Base-by-base conservation (phyloP, 1,140 invertebrate genomes). In the Rhizoglyphus robini region DNA sequence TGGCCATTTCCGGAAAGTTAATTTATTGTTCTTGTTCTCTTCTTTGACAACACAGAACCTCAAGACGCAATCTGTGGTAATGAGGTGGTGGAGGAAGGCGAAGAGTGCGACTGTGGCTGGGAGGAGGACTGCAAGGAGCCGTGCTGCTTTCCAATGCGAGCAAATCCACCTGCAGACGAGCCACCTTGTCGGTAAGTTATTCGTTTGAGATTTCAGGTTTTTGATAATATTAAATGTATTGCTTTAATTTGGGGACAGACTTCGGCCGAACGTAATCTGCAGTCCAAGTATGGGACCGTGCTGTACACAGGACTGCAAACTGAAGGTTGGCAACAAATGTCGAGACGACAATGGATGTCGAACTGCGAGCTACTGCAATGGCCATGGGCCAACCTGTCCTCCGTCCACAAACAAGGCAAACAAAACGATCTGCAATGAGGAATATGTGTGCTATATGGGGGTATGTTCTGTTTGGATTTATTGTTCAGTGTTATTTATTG, bases 81-180 rank as follows among this genome's bases (percentile, higher is more conserved):
- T 75, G 90, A 91, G 25, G 92, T 97, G 3, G 90, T 94, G 3
- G 95, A 99, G 75, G 84, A 85, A 23, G 92, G 87, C 3, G 95
- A 99, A 77, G 86, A 98, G 73, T 99, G 95, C 76, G 96, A 99
- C 77, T 99, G 95, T 77, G 96, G 96, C 29, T 99, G 93, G 88
- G 89, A 92, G 71, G 87, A 90, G 72, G 88, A 91, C 73, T 97
- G 94, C 76, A 84, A 86, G 63, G 90, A 96, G 72, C 81, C 83
- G 20, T 99, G 96, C 74, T 99, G 96, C 74, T 87, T 87, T 72
- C 92, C 93, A 23, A 90, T 92, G 80, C 81, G 86, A 46, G 82
- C 84, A 51, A 84, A 88, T 69, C 84, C 86, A 3, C 79, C 82
- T 0, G 68, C 77, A 20, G 83, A 86, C 65, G 87, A 91, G 74